These are phyloP conservation scores for Leptinotarsa haldemani DNA, from an alignment of 2,888 invertebrate genomes.

Conservation along the genomic window DNA sequence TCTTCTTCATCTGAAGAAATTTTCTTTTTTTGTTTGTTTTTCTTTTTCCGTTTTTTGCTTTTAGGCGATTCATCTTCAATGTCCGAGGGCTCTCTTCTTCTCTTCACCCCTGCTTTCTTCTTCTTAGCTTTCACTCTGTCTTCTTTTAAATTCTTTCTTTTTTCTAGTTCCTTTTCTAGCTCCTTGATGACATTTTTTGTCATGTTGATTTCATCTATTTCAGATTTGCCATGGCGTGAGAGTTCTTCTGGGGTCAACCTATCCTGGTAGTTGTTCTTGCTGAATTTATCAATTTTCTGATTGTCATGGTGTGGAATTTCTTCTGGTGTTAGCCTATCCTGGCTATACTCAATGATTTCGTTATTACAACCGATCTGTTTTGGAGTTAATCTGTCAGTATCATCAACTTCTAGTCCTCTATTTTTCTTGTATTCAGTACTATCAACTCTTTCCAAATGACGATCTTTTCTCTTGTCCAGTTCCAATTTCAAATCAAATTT, in stretches of 20 bases:
- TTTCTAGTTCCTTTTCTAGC: conserved; percentile 32
- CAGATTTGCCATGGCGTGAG: conserved; percentile 1
- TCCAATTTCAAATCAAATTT: conserved; percentile 7
- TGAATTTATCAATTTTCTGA: neutral
- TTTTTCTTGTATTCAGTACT: neutral
- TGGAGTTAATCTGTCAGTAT: neutral
- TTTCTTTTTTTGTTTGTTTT: conserved; percentile 29
- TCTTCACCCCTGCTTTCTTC: conserved; percentile 30
- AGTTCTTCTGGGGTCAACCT: conserved; percentile 25
- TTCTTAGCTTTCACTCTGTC: conserved; percentile 20
- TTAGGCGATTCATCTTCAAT: conserved; percentile 34
- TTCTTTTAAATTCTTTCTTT: conserved; percentile 26
- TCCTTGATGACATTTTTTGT: conserved; percentile 34
- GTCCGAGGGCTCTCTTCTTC: conserved; percentile 27
- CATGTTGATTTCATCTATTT: conserved; percentile 28
- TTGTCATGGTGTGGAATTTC: neutral
- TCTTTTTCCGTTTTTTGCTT: conserved; percentile 33
- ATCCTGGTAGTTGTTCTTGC: conserved; percentile 19
- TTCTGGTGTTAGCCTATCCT: conserved; percentile 13
- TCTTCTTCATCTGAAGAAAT: conserved; percentile 16
- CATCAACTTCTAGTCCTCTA: neutral
- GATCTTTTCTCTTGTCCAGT: conserved; percentile 6
- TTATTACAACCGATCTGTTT: neutral
- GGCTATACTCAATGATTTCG: neutral
- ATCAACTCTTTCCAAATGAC: neutral